Evolutionary conservation across 2,113 vertebrate species (phyloP).

Genomic region (Haemorhous mexicanus): DNA sequence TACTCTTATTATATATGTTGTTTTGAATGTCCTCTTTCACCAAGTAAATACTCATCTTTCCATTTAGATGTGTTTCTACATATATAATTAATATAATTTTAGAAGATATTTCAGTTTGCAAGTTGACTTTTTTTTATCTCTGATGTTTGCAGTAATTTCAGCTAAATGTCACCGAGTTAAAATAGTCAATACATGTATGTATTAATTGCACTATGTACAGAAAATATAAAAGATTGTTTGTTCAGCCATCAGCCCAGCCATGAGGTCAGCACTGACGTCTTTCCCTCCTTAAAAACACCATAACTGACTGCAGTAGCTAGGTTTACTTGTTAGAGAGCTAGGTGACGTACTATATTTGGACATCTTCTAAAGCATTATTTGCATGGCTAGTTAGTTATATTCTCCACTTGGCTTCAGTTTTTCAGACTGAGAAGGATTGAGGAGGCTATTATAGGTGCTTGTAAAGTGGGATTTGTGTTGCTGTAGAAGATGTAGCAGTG

Average conservation of each 20-base stretch:
- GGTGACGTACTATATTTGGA: background rate
- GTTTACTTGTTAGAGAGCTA: background rate
- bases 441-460: background rate
- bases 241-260: background rate
- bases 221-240: background rate
- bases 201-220: background rate
- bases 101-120: background rate
- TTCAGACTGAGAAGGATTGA: slow-evolving; percentile 9
- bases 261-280: background rate
- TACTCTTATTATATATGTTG: background rate
- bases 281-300: background rate
- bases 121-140: background rate
- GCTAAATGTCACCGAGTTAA: background rate
- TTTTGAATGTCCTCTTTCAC: background rate
- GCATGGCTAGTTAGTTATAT: background rate
- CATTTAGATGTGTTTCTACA: background rate
- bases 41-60: background rate
- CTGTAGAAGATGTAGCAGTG: background rate
- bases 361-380: background rate
- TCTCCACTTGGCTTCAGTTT: background rate
- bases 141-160: background rate
- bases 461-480: slow-evolving; percentile 8
- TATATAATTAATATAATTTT: background rate
- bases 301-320: background rate
- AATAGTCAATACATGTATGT: background rate